Evolutionary conservation across 92 coral and sea anemone genomes (phyloP), one percentile per base, ranked within the genome.

Genomic region (Palythoa heliodiscus): DNA sequence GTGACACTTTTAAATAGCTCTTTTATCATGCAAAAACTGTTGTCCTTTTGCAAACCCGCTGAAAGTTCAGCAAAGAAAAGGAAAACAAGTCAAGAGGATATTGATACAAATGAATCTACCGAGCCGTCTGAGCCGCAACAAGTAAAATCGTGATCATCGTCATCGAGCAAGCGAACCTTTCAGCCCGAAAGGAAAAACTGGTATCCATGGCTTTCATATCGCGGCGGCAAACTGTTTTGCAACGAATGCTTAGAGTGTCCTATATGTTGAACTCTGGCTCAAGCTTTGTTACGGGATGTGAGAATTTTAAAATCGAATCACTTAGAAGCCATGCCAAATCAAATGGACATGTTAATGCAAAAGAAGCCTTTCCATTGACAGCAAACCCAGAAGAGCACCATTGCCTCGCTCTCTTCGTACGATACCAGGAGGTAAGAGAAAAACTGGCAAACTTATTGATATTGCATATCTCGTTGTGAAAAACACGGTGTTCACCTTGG

Each of bases 271-370:
- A 86, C 75, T 54, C 71, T 25, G 63, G 71, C 53, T 77, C 89
- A 14, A 76, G 71, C 15, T 86, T 86, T 66, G 78, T 77, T 73
- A 64, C 63, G 22, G 63, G 84, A n/a, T 70, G 85, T 38, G 37
- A 38, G 11, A 86, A 86, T 86, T 86, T 86, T 54, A 29, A 40
- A 25, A 38, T 71, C 52, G 72, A 86, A 50, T 78, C 85, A 54
- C 77, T 86, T 25, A 76, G 76, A 66, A 86, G 88, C 76, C 88
- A 86, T 68, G 83, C 88, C 40, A 73, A 74, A 66, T 86, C 88
- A 52, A 64, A 64, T 16, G 88, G 83, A 47, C 88, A 86, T 70
- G 57, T 77, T n/a, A 68, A 40, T n/a, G 78, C 84, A 57, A 77
- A 55, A 78, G 81, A 87, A 78, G 57, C 77, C 58, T 6, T 78